Evolutionary conservation across 2,888 invertebrate species (phyloP), one percentile per base, ranked within the genome.

Genomic region (Drosophila incognita): DNA sequence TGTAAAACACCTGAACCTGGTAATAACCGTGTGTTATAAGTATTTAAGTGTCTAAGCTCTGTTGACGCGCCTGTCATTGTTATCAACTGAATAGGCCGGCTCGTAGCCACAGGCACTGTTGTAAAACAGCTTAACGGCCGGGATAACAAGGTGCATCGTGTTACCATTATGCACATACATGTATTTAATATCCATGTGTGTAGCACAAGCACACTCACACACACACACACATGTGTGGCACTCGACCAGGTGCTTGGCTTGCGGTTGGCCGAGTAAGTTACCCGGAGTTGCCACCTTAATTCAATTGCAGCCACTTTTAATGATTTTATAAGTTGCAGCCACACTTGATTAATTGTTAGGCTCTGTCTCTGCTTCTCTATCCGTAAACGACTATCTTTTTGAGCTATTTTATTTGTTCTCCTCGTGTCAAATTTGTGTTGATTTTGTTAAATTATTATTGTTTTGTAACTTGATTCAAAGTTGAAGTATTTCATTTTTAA

Each of bases 241-340:
- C 65, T 63, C 67, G 58, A 64, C 66, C 57, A 70, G 74, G 70
- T 69, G 69, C 49, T 64, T 56, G 61, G 46, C 57, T 49, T 51
- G 36, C 31, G 53, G 49, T 40, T 35, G 31, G 7, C 24, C 27
- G 72, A 29, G 33, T 42, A 59, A 63, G 62, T 36, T 46, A 48
- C 40, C 33, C 36, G 8, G 15, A 46, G 51, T 35, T 60, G 54
- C n/a, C n/a, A n/a, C n/a, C n/a, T n/a, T n/a, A n/a, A n/a, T 75
- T 77, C 87, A 81, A 81, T 87, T 90, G 74, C 87, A 78, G 84
- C 74, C 80, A 74, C 81, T 77, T 81, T 78, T 76, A 89, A 89
- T 90, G 83, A 81, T 86, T 86, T 86, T 88, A 81, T 88, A 87
- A 76, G 83, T 83, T 87, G 82, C 42, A 40, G 46, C 54, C 52